Evolutionary conservation across 1,140 invertebrate species (phyloP), one percentile per base, ranked within the genome.

Genomic region (Drosophila leontia): DNA sequence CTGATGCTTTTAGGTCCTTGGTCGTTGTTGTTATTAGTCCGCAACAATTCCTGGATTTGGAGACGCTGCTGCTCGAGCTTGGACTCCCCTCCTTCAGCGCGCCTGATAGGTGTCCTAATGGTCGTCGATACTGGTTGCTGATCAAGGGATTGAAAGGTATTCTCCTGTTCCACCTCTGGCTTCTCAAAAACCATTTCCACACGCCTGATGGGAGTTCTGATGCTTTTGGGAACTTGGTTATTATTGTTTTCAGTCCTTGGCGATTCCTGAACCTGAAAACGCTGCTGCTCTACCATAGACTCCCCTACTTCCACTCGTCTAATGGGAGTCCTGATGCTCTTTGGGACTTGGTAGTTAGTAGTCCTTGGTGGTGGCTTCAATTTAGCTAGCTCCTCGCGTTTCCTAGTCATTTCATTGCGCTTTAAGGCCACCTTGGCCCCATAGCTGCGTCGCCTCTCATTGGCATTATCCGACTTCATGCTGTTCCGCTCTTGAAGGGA

Each of bases 81-180:
- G 35, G 11, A 37, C 11, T 37, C 47, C 13, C 23, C 23, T 48
- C 7, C 32, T 19, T 45, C 17, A 2, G 11, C 17, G 9, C 42
- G 42, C 9, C 9, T 19, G 1, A 44, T 17, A 9, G 63, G 63
- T 3, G 63, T 65, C 12, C 19, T 13, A 3, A 65, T 65, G 63
- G 4, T 41, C 9, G 35, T 1, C 0, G 35, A 26, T 26, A 5
- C 9, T 1, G n/a, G 4, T 1, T 44, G 42, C 17, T 44, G 17
- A 44, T 44, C 9, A 15, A 41, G 5, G 1, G 42, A 45, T 26
- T 78, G 62, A 11, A 84, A 69, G 7, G 51, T 67, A 13, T 65
- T 51, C 26, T 29, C 26, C 15, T 3, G 47, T 5, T 50, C 13
- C 23, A 6, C 12, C 17, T 29, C 23, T 0, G 15, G 1, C 4